Conservation (phyloP, 2,797 vertebrate species). For the Tauraco hartlaubi region DNA sequence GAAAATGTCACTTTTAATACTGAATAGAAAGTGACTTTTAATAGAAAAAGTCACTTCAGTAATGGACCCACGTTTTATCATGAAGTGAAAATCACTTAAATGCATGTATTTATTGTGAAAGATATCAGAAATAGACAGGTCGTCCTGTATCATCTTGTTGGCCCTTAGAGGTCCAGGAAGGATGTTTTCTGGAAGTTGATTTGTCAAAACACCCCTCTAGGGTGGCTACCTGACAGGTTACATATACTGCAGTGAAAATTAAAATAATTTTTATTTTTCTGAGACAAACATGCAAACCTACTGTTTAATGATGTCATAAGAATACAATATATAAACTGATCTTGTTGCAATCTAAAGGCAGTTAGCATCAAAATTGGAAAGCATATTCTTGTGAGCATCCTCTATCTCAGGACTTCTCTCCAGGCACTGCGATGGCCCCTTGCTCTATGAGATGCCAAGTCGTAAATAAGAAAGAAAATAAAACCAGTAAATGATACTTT, state of each 20-base stretch:
- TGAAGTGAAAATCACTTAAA: background rate
- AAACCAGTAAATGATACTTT: slow-evolving; percentile 49
- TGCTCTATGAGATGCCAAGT: background rate
- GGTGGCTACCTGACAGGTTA: background rate
- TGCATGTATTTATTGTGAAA: background rate
- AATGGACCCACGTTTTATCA: background rate
- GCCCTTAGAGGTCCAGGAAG: background rate
- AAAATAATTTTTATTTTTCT: background rate
- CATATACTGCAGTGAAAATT: background rate
- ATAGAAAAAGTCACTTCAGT: too few species aligned
- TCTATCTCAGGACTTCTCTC: background rate
- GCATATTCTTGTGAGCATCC: background rate
- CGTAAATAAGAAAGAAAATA: slow-evolving; percentile 42
- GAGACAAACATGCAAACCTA: background rate
- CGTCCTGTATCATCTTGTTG: background rate
- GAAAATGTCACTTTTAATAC: background rate
- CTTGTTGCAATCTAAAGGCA: background rate
- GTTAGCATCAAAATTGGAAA: background rate
- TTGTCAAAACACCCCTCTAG: background rate
- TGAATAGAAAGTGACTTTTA: too few species aligned
- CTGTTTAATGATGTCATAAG: background rate
- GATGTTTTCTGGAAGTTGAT: background rate
- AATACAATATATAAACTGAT: background rate
- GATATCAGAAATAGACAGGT: background rate
- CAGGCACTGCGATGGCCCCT: background rate